Conservation (phyloP, 2,888 invertebrate species). For the Griposia aprilina region DNA sequence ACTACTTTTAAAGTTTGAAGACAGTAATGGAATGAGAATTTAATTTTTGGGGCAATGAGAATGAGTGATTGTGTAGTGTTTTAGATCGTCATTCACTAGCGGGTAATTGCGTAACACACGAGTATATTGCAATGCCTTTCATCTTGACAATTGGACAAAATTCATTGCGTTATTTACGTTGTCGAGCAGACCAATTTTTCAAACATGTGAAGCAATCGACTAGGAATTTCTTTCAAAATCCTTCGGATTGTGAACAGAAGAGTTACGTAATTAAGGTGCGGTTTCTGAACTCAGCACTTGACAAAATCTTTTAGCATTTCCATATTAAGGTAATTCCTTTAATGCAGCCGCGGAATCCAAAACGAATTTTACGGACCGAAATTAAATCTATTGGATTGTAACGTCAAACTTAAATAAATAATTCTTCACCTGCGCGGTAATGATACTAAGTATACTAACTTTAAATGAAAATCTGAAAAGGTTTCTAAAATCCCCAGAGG, state of each 20-base stretch:
- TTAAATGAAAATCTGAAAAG: not conserved
- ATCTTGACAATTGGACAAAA: not conserved
- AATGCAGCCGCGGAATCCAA: too few relatives aligned
- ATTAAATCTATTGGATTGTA: not conserved
- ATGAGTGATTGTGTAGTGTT: not conserved
- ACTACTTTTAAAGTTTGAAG: not conserved
- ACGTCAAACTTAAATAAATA: not conserved
- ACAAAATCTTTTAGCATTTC: too few relatives aligned
- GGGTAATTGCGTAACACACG: not conserved
- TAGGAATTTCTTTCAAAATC: not conserved
- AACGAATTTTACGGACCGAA: too few relatives aligned
- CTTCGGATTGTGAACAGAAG: too few relatives aligned
- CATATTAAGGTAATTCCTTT: too few relatives aligned
- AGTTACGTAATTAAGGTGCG: too few relatives aligned
- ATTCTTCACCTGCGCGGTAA: too few relatives aligned
- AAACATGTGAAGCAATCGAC: not conserved
- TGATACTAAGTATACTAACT: not conserved
- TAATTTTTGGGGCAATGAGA: not conserved
- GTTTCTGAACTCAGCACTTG: too few relatives aligned
- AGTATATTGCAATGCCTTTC: not conserved
- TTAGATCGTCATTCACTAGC: not conserved
- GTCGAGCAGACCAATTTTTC: not conserved
- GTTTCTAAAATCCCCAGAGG: too few relatives aligned
- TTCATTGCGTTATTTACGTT: not conserved
- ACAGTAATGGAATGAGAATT: not conserved